phyloP scores from a whole-genome alignment of 1,140 invertebrate species.

The Drosophila pandora region DNA sequence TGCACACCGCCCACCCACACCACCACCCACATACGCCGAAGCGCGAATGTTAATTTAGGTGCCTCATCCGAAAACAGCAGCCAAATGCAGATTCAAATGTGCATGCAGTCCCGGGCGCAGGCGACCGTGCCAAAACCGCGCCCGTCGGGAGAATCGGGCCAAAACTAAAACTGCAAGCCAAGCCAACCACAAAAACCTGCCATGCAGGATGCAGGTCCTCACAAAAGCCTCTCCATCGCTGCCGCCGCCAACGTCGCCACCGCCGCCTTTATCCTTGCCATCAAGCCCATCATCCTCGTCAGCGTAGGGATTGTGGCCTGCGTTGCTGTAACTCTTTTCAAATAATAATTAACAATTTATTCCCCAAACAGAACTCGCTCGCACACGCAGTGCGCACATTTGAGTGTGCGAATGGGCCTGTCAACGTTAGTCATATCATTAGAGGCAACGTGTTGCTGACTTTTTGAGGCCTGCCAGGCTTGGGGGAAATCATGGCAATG shows the following conservation, averaged over 20 bases:
- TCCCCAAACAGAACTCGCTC: slow-evolving; percentile 70
- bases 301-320: slow-evolving; percentile 42
- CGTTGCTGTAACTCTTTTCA: slow-evolving; percentile 78
- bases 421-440: slow-evolving; percentile 81
- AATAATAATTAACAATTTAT: slow-evolving; percentile 83
- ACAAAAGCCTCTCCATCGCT: slow-evolving; percentile 60
- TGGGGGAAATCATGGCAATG: slow-evolving; percentile 67
- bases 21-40: slow-evolving; percentile 11
- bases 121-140: slow-evolving; percentile 35
- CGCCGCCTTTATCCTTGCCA: slow-evolving; percentile 23
- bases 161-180: slow-evolving; percentile 51
- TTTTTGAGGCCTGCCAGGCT: slow-evolving; percentile 65
- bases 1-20: slow-evolving; percentile 44
- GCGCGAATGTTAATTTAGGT: slow-evolving; percentile 77
- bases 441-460: slow-evolving; percentile 81
- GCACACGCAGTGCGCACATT: slow-evolving; percentile 25
- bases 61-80: slow-evolving; percentile 54
- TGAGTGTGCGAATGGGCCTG: slow-evolving; percentile 66
- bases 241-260: slow-evolving; percentile 10
- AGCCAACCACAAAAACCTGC: slow-evolving; percentile 58
- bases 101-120: slow-evolving; percentile 56
- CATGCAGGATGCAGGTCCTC: slow-evolving; percentile 48
- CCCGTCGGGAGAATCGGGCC: slow-evolving; percentile 27
- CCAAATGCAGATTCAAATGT: slow-evolving; percentile 76
- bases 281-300: slow-evolving; percentile 39